Evolutionary conservation across 2,888 invertebrate species (phyloP).

Genomic region (Pardosa pseudoannulata): DNA sequence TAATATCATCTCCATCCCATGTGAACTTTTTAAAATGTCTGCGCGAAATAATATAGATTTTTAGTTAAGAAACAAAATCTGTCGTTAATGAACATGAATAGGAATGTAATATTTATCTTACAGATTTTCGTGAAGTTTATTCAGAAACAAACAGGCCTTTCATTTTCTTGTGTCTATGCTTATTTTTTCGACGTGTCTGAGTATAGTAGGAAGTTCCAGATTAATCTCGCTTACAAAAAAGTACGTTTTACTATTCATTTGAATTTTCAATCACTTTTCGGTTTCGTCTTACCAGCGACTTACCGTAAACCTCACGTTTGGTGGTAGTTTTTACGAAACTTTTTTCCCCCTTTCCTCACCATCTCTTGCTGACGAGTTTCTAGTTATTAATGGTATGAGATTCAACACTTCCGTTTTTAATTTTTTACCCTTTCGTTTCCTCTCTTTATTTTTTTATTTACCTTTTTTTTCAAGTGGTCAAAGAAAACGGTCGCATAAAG

Average conservation of each 20-base stretch:
- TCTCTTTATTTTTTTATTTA: background rate
- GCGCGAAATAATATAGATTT: too few species aligned
- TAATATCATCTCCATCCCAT: too few species aligned
- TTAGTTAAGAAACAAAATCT: too few species aligned
- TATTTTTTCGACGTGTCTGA: too few species aligned
- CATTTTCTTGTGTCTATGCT: too few species aligned
- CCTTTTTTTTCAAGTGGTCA: background rate
- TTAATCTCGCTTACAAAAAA: background rate
- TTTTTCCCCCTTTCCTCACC: background rate
- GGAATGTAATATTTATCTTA: too few species aligned
- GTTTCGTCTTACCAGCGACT: background rate
- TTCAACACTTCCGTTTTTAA: constrained; percentile 25
- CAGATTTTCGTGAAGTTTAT: too few species aligned
- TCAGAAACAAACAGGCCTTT: too few species aligned
- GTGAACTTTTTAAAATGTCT: too few species aligned
- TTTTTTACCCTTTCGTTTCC: background rate
- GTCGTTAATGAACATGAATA: too few species aligned
- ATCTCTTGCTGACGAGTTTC: background rate
- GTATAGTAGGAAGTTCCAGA: too few species aligned
- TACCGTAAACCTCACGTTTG: background rate
- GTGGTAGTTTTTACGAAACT: background rate
- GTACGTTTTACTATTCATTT: background rate
- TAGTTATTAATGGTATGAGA: constrained; percentile 17
- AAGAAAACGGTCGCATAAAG: constrained; percentile 2
- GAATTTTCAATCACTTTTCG: too few species aligned